Evolutionary conservation across 2,113 vertebrate genomes (phyloP).

Genomic region (Labrus mixtus): DNA sequence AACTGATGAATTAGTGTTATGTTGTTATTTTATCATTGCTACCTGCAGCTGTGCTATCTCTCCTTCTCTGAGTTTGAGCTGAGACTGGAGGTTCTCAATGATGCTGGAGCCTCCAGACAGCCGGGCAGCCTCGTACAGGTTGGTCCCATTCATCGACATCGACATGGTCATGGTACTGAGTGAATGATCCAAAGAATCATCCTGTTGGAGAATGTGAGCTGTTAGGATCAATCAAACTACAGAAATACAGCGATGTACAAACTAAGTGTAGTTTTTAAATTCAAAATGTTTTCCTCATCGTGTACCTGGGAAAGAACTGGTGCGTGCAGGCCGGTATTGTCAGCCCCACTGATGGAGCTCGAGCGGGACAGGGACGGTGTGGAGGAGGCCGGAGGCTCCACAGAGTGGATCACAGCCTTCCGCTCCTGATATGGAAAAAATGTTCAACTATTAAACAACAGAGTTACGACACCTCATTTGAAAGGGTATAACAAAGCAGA

Average conservation of each 20-base stretch:
- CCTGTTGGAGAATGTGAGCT: slow-evolving; percentile 74
- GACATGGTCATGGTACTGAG: slow-evolving; percentile 86
- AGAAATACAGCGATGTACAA: not conserved
- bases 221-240: not conserved
- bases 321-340: slow-evolving; percentile 89
- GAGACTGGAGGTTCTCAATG: slow-evolving; percentile 96
- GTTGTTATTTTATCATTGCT: slow-evolving; percentile 13
- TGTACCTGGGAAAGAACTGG: slow-evolving; percentile 92
- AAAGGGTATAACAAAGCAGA: not conserved
- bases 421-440: slow-evolving; percentile 84
- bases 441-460: not conserved
- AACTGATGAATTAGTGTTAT: not conserved
- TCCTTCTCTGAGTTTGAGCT: slow-evolving; percentile 95
- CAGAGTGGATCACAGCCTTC: slow-evolving; percentile 80
- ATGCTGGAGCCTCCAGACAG: slow-evolving; percentile 96
- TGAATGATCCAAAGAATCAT: slow-evolving; percentile 90
- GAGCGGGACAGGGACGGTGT: slow-evolving; percentile 94
- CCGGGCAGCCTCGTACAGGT: slow-evolving; percentile 93
- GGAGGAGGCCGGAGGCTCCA: slow-evolving; percentile 87
- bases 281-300: not conserved
- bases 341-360: slow-evolving; percentile 92
- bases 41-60: slow-evolving; percentile 97
- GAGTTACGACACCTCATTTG: not conserved
- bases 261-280: not conserved
- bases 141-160: slow-evolving; percentile 87